Conservation (phyloP, 2,888 invertebrate genomes). For the Ectemnius continuus region DNA sequence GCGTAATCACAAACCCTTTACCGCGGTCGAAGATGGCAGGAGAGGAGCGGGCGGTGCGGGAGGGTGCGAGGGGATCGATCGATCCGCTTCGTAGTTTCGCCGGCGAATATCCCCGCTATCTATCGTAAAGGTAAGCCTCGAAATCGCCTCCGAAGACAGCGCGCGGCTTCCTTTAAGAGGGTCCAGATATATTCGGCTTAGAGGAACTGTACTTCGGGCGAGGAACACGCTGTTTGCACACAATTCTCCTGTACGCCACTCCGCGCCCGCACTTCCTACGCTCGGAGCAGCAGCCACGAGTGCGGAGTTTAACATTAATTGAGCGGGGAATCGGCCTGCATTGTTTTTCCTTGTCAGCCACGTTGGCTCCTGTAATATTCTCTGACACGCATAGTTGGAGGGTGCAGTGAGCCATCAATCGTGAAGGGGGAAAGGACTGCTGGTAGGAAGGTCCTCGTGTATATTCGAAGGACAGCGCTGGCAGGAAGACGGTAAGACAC, state of each 20-base stretch:
- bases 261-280: too few relatives aligned
- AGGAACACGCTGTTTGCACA: neutral
- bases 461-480: slow-evolving; percentile 40
- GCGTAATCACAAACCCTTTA: slow-evolving; percentile 74
- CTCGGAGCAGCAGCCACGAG: too few relatives aligned
- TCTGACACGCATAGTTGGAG: too few relatives aligned
- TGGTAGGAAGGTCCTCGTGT: slow-evolving; percentile 41
- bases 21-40: slow-evolving; percentile 25
- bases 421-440: slow-evolving; percentile 23
- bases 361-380: too few relatives aligned
- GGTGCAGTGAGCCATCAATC: neutral
- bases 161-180: slow-evolving; percentile 44
- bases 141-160: slow-evolving; percentile 40
- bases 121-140: slow-evolving; percentile 57
- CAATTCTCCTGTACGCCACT: neutral
- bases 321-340: too few relatives aligned
- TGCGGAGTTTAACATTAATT: too few relatives aligned
- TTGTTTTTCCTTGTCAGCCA: too few relatives aligned
- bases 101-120: slow-evolving; percentile 45
- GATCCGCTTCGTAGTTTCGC: slow-evolving; percentile 56
- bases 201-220: slow-evolving; percentile 29
- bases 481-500: slow-evolving; percentile 62
- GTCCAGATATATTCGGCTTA: slow-evolving; percentile 51
- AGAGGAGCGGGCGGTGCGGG: too few relatives aligned
- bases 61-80: slow-evolving; percentile 34